These are phyloP conservation scores for Meloidogyne chitwoodi DNA, from an alignment of 1,140 invertebrate genomes.

Conservation along the genomic window DNA sequence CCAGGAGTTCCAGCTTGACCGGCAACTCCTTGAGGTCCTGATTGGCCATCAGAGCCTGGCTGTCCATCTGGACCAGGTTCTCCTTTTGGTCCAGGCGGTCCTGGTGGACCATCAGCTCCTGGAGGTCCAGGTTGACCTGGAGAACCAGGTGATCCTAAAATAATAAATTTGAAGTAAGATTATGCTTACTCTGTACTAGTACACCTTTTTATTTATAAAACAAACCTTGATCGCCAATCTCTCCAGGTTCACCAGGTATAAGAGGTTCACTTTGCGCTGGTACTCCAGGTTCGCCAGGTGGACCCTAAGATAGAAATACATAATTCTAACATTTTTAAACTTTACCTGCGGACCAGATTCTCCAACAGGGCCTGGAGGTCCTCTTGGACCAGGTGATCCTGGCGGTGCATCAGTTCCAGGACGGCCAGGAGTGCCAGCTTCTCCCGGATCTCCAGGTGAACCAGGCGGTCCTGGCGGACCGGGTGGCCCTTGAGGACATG, in stretches of 20 bases:
- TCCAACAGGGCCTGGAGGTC: slow-evolving; percentile 30
- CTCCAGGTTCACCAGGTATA: slow-evolving; percentile 4
- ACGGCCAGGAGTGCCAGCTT: not conserved
- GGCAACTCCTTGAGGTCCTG: slow-evolving; percentile 47
- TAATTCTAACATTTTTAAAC: not conserved
- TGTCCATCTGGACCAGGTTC: slow-evolving; percentile 48
- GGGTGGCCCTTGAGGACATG: slow-evolving; percentile 43
- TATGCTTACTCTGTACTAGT: no score
- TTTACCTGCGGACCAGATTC: slow-evolving; percentile 25
- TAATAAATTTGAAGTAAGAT: no score
- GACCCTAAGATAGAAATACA: slow-evolving; percentile 34
- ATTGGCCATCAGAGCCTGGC: slow-evolving; percentile 44
- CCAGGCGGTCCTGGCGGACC: slow-evolving; percentile 35
- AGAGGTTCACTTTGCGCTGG: slow-evolving; percentile 10
- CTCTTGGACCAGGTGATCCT: slow-evolving; percentile 28
- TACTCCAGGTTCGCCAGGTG: slow-evolving; percentile 49
- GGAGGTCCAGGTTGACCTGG: slow-evolving; percentile 28
- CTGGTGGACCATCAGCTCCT: slow-evolving; percentile 46
- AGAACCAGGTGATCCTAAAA: slow-evolving; percentile 36
- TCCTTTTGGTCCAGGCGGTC: slow-evolving; percentile 44
- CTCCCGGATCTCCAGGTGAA: not conserved
- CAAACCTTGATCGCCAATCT: not conserved
- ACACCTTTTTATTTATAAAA: not conserved
- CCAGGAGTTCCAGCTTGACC: slow-evolving; percentile 45
- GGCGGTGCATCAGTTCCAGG: slow-evolving; percentile 11